Percentiles rank a stretch among this genome's conserved stretches.
Conservation (phyloP, 2,888 invertebrate genomes). For the Physocephala rufipes region DNA sequence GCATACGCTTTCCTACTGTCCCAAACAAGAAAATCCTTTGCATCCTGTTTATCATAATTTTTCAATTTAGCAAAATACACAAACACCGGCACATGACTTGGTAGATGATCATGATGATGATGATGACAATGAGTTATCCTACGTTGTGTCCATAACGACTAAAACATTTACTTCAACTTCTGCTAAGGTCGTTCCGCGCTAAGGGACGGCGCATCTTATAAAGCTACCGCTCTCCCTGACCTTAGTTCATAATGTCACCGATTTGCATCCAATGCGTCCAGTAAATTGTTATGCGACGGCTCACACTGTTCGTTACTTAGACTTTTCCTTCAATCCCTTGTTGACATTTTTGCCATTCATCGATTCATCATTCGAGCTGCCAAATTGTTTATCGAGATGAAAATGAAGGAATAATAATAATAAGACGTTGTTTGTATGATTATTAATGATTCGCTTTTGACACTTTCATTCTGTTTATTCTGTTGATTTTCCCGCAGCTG, state of each 20-base stretch:
- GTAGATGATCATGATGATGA: neutral
- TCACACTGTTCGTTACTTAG: constrained; percentile 10
- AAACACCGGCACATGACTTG: constrained; percentile 37
- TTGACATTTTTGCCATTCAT: constrained; percentile 60
- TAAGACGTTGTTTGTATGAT: constrained; percentile 51
- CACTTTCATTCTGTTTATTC: constrained; percentile 54
- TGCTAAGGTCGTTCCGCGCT: neutral
- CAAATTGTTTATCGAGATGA: constrained; percentile 51
- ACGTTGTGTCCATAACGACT: too few relatives aligned
- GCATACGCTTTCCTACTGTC: constrained; percentile 28
- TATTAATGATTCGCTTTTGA: constrained; percentile 63
- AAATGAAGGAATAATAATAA: constrained; percentile 24
- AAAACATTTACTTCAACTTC: too few relatives aligned
- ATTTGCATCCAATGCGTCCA: constrained; percentile 60
- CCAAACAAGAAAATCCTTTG: too few relatives aligned
- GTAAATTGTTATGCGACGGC: constrained; percentile 34
- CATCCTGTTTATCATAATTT: constrained; percentile 65
- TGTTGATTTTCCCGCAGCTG: constrained; percentile 56
- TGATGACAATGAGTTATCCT: too few relatives aligned
- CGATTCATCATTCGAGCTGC: constrained; percentile 56
- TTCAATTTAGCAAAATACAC: constrained; percentile 60
- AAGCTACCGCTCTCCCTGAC: neutral
- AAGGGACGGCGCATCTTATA: constrained; percentile 4
- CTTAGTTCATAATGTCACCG: constrained; percentile 15
- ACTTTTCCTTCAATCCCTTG: constrained; percentile 43